Evolutionary conservation across 2,888 invertebrate species (phyloP).

Genomic region (Sipha maydis): DNA sequence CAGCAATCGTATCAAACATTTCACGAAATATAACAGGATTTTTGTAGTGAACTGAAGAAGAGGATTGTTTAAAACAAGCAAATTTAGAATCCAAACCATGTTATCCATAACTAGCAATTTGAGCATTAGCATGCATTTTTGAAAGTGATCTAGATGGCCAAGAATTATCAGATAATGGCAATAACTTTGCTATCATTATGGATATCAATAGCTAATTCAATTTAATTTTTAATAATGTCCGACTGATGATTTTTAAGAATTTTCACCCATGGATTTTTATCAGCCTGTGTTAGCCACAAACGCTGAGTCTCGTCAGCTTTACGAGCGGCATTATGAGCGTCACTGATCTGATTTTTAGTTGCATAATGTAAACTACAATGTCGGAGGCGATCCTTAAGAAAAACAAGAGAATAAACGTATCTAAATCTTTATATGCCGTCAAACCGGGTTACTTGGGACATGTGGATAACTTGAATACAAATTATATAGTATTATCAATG

Average conservation of each 20-base stretch:
- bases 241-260: constrained; percentile 47
- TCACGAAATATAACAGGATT: constrained; percentile 20
- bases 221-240: constrained; percentile 46
- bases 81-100: constrained; percentile 51
- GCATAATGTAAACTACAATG: no score
- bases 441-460: not conserved
- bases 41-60: no score
- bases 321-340: constrained; percentile 29
- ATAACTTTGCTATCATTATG: not conserved
- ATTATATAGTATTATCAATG: constrained; percentile 15
- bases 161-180: no score
- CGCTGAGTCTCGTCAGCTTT: constrained; percentile 19
- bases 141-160: not conserved
- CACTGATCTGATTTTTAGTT: no score
- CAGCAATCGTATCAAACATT: not conserved
- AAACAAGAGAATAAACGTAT: no score
- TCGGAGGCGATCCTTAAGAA: no score
- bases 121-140: constrained; percentile 54
- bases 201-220: constrained; percentile 56
- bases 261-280: constrained; percentile 58
- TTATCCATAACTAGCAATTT: constrained; percentile 54
- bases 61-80: constrained; percentile 31
- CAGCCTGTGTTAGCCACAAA: constrained; percentile 50
- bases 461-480: constrained; percentile 1
- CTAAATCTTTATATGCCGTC: no score